Conservation (phyloP, 2,113 vertebrate genomes). For the Nerophis ophidion region DNA sequence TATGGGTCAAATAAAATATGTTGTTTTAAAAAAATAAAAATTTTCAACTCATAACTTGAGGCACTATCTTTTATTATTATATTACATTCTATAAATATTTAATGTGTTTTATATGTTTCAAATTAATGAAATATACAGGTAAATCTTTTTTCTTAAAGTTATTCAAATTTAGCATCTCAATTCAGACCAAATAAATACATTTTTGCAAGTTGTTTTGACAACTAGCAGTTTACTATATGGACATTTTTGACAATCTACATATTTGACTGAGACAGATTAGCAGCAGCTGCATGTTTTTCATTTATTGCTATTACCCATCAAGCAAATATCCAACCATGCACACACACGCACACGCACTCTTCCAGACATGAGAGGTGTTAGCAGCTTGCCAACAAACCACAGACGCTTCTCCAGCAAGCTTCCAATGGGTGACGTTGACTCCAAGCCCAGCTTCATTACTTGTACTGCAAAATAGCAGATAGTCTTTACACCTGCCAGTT, state of each 20-base stretch:
- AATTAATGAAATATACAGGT: too few relatives aligned
- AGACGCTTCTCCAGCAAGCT: background rate
- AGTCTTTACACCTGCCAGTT: constrained; percentile 6
- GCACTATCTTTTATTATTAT: too few relatives aligned
- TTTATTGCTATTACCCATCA: constrained; percentile 76
- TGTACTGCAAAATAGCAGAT: constrained; percentile 37
- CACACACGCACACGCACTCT: constrained; percentile 44
- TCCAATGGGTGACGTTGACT: constrained; percentile 2
- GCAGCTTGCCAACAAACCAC: constrained; percentile 39
- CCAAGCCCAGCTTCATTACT: constrained; percentile 18
- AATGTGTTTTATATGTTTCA: too few relatives aligned
- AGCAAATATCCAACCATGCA: constrained; percentile 46
- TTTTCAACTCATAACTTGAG: too few relatives aligned
- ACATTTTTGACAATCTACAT: too few relatives aligned
- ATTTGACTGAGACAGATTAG: constrained; percentile 40
- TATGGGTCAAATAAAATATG: background rate
- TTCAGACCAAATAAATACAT: too few relatives aligned
- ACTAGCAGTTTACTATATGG: background rate
- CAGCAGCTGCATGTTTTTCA: constrained; percentile 74
- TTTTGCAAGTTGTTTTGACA: too few relatives aligned
- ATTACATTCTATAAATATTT: too few relatives aligned
- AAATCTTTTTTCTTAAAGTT: too few relatives aligned
- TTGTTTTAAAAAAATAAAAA: background rate
- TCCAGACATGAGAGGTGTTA: constrained; percentile 46
- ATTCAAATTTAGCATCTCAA: too few relatives aligned